Evolutionary conservation across 2,797 vertebrate genomes (phyloP), one percentile per base, ranked within the genome.

Genomic region (Anniella stebbinsi): DNA sequence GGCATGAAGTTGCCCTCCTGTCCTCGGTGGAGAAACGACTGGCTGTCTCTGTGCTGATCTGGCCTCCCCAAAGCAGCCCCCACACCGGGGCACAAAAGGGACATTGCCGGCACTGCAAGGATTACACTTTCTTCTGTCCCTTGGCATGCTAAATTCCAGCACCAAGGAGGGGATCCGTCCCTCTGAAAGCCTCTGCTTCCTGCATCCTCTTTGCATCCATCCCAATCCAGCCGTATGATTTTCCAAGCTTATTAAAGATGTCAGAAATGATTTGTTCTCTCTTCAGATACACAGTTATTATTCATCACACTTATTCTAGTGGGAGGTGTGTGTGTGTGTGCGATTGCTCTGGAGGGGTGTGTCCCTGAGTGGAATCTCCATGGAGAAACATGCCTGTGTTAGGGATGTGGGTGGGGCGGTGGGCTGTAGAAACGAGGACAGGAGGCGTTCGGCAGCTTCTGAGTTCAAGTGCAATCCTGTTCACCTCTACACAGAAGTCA

Each of bases 181-280:
- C 87, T 57, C 18, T 33, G 36, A 30, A 60, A 51, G 75, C 41
- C 13, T 3, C 15, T 18, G 13, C 63, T 69, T 17, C 63, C 69
- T 33, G 48, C 18, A 63, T 48, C 18, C 86, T 23, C 41, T 88
- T 80, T 54, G 77, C 63, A 80, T 54, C 69, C 8, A 3, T 45
- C 45, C 45, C 45, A 33, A 36, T 38, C 66, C 9, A 6, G 33
- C 66, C 48, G 57, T 70, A 54, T 78, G 38, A 80, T 51, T 80
- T 84, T 12, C 66, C 36, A 69, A 88, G 63, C 48, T 70, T 70
- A 80, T 70, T 70, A 70, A 80, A 88, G n/a, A 70, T 48, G 66
- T 69, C 77, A 70, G 66, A 70, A 80, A 70, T 57, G 25, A 57
- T 70, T 54, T 70, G 45, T 57, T 80, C 78, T 88, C n/a, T 70